Evolutionary conservation across 1,140 invertebrate genomes (phyloP).

Genomic region (Pseudomyrmex gracilis): DNA sequence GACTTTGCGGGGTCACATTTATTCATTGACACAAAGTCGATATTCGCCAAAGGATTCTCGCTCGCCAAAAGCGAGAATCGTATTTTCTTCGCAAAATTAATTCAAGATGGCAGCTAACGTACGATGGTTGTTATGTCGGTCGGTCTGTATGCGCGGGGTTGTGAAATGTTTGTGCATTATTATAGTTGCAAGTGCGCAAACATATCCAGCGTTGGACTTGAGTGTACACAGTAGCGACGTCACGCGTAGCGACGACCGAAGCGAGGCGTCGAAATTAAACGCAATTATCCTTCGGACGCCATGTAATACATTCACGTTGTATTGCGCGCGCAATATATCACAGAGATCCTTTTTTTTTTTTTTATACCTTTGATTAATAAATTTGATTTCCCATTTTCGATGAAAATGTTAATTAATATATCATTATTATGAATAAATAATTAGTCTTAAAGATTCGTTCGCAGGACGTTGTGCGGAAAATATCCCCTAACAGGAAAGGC

Average conservation of each 20-base stretch:
- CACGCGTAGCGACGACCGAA: slow-evolving; percentile 13
- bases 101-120: background rate
- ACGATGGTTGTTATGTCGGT: slow-evolving; percentile 10
- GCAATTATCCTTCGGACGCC: slow-evolving; percentile 41
- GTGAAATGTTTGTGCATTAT: slow-evolving; percentile 49
- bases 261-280: slow-evolving; percentile 49
- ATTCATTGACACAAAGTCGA: too few relatives aligned
- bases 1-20: too few relatives aligned
- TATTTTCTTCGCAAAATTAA: slow-evolving; percentile 37
- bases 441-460: too few relatives aligned
- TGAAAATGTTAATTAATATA: background rate
- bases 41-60: too few relatives aligned
- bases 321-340: background rate
- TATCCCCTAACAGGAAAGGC: too few relatives aligned
- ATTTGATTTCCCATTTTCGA: background rate
- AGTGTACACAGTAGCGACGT: slow-evolving; percentile 45
- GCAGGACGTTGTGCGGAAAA: too few relatives aligned
- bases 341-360: background rate
- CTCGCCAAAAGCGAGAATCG: background rate
- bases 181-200: slow-evolving; percentile 41
- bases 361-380: background rate
- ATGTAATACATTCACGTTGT: background rate
- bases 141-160: background rate
- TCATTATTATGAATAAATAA: too few relatives aligned
- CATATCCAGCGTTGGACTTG: slow-evolving; percentile 43